A percentile compares a stretch with the other conserved stretches of the same genome.
Evolutionary conservation across 2,113 vertebrate species (phyloP).

Genomic region (Caranx melampygus): DNA sequence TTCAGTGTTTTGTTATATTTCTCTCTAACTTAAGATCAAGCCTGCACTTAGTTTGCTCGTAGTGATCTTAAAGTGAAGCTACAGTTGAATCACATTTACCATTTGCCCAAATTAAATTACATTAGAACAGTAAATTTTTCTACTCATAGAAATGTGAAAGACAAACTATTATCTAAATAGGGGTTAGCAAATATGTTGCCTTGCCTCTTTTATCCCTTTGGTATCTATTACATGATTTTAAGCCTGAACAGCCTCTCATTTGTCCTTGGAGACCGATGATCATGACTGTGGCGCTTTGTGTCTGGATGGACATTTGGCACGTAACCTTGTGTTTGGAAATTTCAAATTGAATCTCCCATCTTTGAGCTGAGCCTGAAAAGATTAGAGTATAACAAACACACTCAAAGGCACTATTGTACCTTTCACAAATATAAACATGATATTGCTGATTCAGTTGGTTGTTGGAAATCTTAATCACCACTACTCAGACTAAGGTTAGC

Average conservation of each 20-base stretch:
- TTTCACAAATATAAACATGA: not conserved
- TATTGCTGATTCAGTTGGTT: not conserved
- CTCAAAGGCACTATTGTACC: not conserved
- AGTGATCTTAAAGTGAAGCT: not conserved
- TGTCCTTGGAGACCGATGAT: not conserved
- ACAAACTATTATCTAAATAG: not conserved
- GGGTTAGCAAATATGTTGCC: not conserved
- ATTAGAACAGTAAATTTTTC: not conserved
- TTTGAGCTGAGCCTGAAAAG: not conserved
- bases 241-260: not conserved
- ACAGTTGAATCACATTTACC: not conserved
- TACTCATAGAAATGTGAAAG: not conserved
- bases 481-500: not conserved
- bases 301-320: not conserved
- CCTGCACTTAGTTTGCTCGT: not conserved
- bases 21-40: not conserved
- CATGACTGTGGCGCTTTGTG: not conserved
- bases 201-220: not conserved
- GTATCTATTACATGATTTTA: not conserved
- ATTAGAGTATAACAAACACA: not conserved
- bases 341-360: not conserved
- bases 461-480: not conserved
- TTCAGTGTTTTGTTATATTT: not conserved
- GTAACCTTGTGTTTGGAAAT: not conserved
- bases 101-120: not conserved